phyloP scores from a whole-genome alignment of 2,888 invertebrate species.

The Macrophya alboannulata region DNA sequence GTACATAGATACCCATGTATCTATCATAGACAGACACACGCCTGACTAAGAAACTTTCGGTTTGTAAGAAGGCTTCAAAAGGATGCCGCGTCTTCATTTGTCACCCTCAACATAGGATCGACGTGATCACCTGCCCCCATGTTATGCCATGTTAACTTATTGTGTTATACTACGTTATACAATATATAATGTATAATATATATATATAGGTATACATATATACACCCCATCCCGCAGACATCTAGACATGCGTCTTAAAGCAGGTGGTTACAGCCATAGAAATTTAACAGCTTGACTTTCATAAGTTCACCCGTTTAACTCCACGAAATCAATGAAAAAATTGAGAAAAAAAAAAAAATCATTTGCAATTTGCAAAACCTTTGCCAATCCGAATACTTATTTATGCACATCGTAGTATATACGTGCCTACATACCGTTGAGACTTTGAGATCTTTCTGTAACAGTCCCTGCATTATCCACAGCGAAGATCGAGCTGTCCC shows the following conservation, averaged over 20 bases:
- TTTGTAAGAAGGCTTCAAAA: constrained; percentile 50
- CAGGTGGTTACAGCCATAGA: not conserved
- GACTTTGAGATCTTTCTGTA: not conserved
- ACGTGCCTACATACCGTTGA: no score
- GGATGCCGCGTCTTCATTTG: constrained; percentile 68
- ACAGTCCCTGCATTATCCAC: not conserved
- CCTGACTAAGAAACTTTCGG: constrained; percentile 6
- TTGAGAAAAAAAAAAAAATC: not conserved
- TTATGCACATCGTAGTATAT: no score
- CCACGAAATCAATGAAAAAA: not conserved
- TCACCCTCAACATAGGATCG: constrained; percentile 61
- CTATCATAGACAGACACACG: constrained; percentile 9
- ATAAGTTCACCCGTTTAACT: not conserved
- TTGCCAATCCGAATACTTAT: no score
- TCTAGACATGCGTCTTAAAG: not conserved
- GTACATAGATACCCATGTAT: not conserved
- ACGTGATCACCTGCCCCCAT: constrained; percentile 52
- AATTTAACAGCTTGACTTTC: not conserved
- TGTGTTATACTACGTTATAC: constrained; percentile 10
- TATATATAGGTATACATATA: no score
- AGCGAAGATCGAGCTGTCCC: constrained; percentile 17
- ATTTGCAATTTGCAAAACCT: no score
- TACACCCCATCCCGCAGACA: not conserved
- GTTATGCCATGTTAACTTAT: constrained; percentile 19
- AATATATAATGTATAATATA: not conserved